phyloP scores from a whole-genome alignment of 1,140 invertebrate genomes.

The Sinonovacula constricta region DNA sequence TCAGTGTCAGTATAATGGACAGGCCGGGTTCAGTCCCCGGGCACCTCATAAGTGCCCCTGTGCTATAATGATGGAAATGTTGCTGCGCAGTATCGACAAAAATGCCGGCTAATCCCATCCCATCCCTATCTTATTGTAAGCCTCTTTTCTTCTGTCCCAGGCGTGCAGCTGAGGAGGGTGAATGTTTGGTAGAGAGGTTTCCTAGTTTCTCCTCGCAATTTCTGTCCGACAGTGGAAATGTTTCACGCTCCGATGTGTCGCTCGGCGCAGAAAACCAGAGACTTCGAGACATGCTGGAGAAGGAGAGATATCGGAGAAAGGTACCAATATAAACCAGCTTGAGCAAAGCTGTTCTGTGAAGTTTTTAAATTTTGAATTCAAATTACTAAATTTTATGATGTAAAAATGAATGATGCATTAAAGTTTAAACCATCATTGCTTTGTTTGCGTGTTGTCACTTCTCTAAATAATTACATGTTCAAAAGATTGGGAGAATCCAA shows the following conservation, averaged over 20 bases:
- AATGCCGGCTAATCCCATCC: too few species aligned
- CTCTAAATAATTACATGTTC: too few species aligned
- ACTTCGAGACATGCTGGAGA: constrained; percentile 69
- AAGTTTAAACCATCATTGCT: too few species aligned
- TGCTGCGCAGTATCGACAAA: too few species aligned
- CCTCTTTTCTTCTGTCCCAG: constrained; percentile 39
- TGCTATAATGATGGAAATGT: too few species aligned
- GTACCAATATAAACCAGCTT: constrained; percentile 42
- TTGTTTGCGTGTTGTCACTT: too few species aligned
- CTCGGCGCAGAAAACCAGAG: constrained; percentile 64
- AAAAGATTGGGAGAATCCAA: too few species aligned
- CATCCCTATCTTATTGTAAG: neutral
- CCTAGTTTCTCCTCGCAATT: constrained; percentile 69
- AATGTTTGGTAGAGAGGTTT: constrained; percentile 71
- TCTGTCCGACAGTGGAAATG: constrained; percentile 62
- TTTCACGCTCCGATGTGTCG: constrained; percentile 53
- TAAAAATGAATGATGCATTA: too few species aligned
- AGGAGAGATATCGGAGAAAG: constrained; percentile 73
- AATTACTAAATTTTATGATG: neutral
- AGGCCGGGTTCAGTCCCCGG: too few species aligned
- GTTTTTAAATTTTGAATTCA: neutral
- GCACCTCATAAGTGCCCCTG: too few species aligned
- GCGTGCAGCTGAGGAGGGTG: constrained; percentile 56
- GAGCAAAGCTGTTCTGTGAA: too few species aligned
- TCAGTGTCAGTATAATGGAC: too few species aligned